Evolutionary conservation across 2,113 vertebrate genomes (phyloP).

Genomic region (Trinectes maculatus): DNA sequence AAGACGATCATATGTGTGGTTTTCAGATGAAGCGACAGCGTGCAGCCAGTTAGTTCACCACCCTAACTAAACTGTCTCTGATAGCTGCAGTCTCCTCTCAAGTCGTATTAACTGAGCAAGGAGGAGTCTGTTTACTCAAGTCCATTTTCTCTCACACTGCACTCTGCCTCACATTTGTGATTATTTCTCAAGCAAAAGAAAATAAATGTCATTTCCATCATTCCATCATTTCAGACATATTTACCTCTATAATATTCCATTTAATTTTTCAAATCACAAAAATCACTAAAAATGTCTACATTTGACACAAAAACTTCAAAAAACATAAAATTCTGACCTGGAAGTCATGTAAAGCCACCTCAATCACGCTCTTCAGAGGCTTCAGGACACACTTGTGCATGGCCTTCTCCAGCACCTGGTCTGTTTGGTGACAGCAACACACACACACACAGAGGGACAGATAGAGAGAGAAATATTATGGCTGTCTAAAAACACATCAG

Average conservation of each 20-base stretch:
- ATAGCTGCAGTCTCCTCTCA: background rate
- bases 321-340: conserved; percentile 60
- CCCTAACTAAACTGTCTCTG: no score
- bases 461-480: conserved; percentile 1
- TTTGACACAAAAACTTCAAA: no score
- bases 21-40: background rate
- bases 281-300: no score
- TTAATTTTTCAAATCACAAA: no score
- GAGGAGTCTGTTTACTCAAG: no score
- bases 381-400: conserved; percentile 98
- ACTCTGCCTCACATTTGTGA: background rate
- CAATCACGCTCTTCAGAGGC: conserved; percentile 88
- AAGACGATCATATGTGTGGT: background rate
- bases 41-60: background rate
- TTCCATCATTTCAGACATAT: background rate
- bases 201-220: background rate
- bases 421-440: no score
- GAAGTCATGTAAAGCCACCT: conserved; percentile 88
- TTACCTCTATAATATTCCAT: no score
- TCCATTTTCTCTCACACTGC: no score
- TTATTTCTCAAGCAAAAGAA: background rate
- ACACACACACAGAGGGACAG: conserved; percentile 8
- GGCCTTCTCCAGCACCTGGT: conserved; percentile 92
- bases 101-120: no score
- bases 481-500: no score